phyloP scores from a whole-genome alignment of 2,888 invertebrate species.

The Oeneis ivallda region DNA sequence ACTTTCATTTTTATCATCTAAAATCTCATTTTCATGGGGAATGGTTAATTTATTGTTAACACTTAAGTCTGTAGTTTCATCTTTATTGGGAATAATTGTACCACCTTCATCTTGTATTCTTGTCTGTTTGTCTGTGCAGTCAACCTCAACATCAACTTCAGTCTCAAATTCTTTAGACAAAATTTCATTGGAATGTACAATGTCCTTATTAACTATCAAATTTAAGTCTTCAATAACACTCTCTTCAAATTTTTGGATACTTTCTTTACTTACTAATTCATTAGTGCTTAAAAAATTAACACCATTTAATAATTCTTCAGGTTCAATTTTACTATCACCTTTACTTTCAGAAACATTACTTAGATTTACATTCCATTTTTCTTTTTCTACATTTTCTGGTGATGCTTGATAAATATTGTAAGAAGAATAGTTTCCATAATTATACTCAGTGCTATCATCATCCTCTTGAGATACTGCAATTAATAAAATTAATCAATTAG shows the following conservation, averaged over 20 bases:
- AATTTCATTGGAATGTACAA: constrained; percentile 32
- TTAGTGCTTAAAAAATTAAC: constrained; percentile 26
- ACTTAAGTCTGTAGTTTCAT: constrained; percentile 2
- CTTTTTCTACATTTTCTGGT: constrained; percentile 38
- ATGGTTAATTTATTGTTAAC: constrained; percentile 1
- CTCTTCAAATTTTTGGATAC: constrained; percentile 37
- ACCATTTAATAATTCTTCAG: constrained; percentile 38
- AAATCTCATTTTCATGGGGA: constrained; percentile 18
- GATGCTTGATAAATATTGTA: constrained; percentile 53
- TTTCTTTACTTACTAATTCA: constrained; percentile 25
- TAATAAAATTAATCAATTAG: too few relatives aligned
- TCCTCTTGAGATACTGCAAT: constrained; percentile 72
- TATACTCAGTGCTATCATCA: constrained; percentile 60
- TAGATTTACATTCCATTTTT: constrained; percentile 37
- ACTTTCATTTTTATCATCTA: constrained; percentile 28
- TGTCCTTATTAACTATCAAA: constrained; percentile 39
- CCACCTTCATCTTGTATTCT: constrained; percentile 39
- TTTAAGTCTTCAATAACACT: constrained; percentile 44
- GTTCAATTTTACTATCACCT: constrained; percentile 38
- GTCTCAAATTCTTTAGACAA: constrained; percentile 33
- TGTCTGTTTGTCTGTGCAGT: constrained; percentile 29
- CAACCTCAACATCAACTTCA: constrained; percentile 28
- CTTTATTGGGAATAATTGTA: constrained; percentile 20
- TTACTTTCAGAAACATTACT: constrained; percentile 32
- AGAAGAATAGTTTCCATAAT: constrained; percentile 62